Percentiles rank a stretch among this genome's conserved stretches.
These are phyloP conservation scores for Threskiornis aethiopicus DNA, from an alignment of 2,797 vertebrate genomes.

Conservation along the genomic window DNA sequence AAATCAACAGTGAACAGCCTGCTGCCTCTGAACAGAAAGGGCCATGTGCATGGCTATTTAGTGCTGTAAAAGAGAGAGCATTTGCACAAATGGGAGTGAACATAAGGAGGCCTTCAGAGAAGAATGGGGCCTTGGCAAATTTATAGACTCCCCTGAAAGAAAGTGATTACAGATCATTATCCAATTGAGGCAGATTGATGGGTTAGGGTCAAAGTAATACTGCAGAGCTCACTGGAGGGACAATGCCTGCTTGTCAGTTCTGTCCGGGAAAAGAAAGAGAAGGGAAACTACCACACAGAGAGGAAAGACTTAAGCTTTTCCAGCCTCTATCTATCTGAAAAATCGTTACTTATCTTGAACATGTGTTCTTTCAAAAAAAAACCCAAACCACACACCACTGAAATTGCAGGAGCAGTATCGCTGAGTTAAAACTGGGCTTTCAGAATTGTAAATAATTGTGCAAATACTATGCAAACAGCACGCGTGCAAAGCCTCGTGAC, in stretches of 20 bases:
- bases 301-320: constrained; percentile 50
- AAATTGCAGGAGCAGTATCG: neutral
- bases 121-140: constrained; percentile 93
- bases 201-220: constrained; percentile 99
- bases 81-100: constrained; percentile 90
- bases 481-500: neutral
- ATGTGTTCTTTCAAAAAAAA: neutral
- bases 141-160: constrained; percentile 99
- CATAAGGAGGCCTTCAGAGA: constrained; percentile 98
- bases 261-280: constrained; percentile 73
- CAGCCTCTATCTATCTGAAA: constrained; percentile 34
- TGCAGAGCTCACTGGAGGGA: constrained; percentile 88
- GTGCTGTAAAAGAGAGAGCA: constrained; percentile 81
- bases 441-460: neutral
- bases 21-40: constrained; percentile 75
- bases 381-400: neutral
- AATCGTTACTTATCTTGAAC: constrained; percentile 42
- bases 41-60: constrained; percentile 93
- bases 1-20: constrained; percentile 83
- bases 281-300: constrained; percentile 70
- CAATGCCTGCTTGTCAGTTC: constrained; percentile 93
- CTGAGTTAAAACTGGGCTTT: constrained; percentile 39
- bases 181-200: constrained; percentile 99
- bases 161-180: constrained; percentile 99
- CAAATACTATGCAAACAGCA: neutral